Evolutionary conservation across 2,113 vertebrate species (phyloP).

Genomic region (Peromyscus maniculatus): DNA sequence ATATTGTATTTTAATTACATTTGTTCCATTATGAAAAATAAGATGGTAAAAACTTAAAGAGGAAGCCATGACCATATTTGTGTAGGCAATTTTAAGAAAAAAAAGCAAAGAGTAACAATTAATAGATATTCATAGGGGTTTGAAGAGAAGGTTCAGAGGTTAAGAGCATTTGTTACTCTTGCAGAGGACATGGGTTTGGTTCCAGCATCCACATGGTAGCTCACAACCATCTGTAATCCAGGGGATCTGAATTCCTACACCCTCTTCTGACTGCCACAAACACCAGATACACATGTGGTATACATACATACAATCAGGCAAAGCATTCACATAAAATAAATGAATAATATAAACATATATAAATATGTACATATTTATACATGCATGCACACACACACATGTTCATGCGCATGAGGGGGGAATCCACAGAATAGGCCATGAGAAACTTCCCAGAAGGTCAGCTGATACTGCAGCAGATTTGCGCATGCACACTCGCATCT

Average conservation of each 20-base stretch:
- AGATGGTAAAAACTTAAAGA: not conserved
- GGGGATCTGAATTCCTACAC: too few relatives aligned
- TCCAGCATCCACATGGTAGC: not conserved
- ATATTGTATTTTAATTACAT: constrained; percentile 1
- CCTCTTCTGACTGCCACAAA: not conserved
- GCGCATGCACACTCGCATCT: not conserved
- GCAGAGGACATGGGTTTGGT: not conserved
- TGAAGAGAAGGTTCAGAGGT: not conserved
- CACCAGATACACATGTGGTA: not conserved
- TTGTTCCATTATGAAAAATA: constrained; percentile 15
- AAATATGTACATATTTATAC: not conserved
- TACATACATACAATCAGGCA: not conserved
- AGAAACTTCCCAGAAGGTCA: not conserved
- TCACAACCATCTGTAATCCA: not conserved
- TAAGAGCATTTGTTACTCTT: not conserved
- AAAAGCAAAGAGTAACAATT: not conserved
- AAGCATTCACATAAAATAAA: not conserved
- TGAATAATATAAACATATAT: too few relatives aligned
- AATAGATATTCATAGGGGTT: not conserved
- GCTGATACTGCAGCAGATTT: not conserved
- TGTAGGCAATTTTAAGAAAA: not conserved
- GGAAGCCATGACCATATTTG: not conserved
- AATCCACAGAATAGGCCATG: not conserved
- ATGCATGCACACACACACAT: too few relatives aligned
- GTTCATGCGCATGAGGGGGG: too few relatives aligned